These are phyloP conservation scores for Temnothorax longispinosus DNA, from an alignment of 1,140 invertebrate species.

Conservation along the genomic window DNA sequence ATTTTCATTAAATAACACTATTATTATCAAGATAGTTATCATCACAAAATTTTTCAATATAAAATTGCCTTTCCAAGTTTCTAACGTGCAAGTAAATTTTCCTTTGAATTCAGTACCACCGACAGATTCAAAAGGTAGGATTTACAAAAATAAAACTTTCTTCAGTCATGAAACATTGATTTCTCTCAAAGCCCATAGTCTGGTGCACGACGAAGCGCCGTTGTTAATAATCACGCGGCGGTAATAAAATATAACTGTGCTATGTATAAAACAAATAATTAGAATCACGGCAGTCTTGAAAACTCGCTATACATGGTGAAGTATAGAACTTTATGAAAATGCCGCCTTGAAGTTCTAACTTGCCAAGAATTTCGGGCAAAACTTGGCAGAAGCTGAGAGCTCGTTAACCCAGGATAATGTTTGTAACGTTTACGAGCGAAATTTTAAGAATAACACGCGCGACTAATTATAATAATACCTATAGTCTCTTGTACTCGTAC, in stretches of 20 bases:
- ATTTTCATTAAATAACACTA: background rate
- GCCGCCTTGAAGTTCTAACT: background rate
- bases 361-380: slow-evolving; percentile 40
- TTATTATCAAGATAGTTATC: background rate
- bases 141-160: slow-evolving; percentile 20
- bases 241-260: slow-evolving; percentile 27
- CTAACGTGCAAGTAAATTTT: background rate
- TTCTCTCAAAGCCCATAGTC: background rate
- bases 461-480: background rate
- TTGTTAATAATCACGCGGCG: slow-evolving; percentile 2
- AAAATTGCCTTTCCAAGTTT: background rate
- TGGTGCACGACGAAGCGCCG: background rate
- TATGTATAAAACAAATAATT: slow-evolving; percentile 43
- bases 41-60: background rate
- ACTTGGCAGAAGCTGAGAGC: slow-evolving; percentile 24
- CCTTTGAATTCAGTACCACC: background rate
- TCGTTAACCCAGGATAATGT: slow-evolving; percentile 41
- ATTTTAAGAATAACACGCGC: slow-evolving; percentile 42
- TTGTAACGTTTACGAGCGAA: slow-evolving; percentile 21
- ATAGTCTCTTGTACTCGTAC: background rate
- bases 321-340: slow-evolving; percentile 43
- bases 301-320: slow-evolving; percentile 26
- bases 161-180: background rate
- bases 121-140: background rate
- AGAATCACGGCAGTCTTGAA: slow-evolving; percentile 9